phyloP scores from a whole-genome alignment of 1,140 invertebrate genomes.

The Zaprionus inermis region DNA sequence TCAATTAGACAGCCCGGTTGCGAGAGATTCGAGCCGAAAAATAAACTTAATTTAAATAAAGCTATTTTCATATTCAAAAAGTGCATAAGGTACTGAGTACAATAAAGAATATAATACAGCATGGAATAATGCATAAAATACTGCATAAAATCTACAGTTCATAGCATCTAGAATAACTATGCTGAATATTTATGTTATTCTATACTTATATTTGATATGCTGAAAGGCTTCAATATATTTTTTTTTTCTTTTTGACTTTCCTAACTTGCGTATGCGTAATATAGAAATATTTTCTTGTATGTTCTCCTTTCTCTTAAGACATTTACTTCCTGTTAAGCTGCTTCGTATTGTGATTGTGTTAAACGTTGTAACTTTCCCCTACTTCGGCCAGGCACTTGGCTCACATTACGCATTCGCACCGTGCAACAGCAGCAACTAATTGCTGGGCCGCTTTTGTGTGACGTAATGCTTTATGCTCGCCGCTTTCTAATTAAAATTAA shows the following conservation, averaged over 20 bases:
- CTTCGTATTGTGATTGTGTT: constrained; percentile 9
- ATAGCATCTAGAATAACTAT: neutral
- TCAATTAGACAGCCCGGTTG: neutral
- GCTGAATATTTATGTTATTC: neutral
- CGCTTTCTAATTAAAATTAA: constrained; percentile 50
- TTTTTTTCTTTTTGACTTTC: no score
- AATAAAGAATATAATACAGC: neutral
- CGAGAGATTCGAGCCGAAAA: neutral
- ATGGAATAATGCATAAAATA: neutral
- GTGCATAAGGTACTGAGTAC: neutral
- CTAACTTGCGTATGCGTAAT: no score
- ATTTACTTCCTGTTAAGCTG: neutral
- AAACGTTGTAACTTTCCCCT: constrained; percentile 3
- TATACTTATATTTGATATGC: neutral
- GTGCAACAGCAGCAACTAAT: constrained; percentile 40
- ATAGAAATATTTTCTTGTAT: neutral
- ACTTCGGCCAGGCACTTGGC: constrained; percentile 7
- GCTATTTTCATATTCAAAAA: neutral
- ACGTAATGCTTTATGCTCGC: constrained; percentile 38
- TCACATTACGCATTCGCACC: constrained; percentile 35
- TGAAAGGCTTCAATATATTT: no score
- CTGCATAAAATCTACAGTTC: no score
- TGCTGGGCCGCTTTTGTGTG: constrained; percentile 35
- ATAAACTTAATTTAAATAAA: neutral
- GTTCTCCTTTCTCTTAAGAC: neutral